Evolutionary conservation across 2,888 invertebrate genomes (phyloP).

Genomic region (Masnerella sp.): DNA sequence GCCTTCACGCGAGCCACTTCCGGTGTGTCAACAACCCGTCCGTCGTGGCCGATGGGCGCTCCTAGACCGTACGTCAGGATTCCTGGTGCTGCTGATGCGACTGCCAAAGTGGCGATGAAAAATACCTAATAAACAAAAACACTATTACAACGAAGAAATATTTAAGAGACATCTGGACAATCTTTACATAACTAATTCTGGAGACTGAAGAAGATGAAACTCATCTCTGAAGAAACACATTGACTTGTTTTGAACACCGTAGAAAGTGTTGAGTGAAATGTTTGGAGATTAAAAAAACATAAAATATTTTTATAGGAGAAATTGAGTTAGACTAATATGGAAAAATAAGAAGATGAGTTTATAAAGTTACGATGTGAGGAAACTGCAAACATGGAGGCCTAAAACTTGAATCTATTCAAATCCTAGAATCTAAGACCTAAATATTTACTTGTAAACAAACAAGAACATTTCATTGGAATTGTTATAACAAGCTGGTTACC

Average conservation of each 20-base stretch:
- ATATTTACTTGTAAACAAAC: background rate
- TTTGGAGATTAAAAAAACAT: constrained; percentile 28
- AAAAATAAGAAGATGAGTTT: background rate
- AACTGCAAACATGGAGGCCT: background rate
- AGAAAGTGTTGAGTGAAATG: constrained; percentile 45
- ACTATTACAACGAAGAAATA: too few species aligned
- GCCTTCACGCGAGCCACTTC: constrained; percentile 57
- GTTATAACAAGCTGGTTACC: too few species aligned
- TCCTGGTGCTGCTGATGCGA: constrained; percentile 36
- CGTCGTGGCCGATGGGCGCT: constrained; percentile 69
- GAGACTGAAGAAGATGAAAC: background rate
- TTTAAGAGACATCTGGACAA: too few species aligned
- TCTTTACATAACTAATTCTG: constrained; percentile 9
- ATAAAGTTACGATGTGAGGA: too few species aligned
- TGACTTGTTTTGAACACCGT: constrained; percentile 17
- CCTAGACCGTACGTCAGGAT: constrained; percentile 51
- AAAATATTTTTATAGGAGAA: constrained; percentile 37
- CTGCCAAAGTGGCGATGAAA: constrained; percentile 45
- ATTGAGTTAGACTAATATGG: constrained; percentile 13
- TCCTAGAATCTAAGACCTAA: too few species aligned
- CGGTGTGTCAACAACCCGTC: constrained; percentile 57
- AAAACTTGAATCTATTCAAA: too few species aligned
- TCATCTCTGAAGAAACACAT: too few species aligned
- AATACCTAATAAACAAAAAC: constrained; percentile 29
- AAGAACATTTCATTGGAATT: too few species aligned